Percentiles rank a stretch among this genome's conserved stretches.
These are phyloP conservation scores for Proteles cristata DNA, from an alignment of 2,113 vertebrate species.

Conservation along the genomic window DNA sequence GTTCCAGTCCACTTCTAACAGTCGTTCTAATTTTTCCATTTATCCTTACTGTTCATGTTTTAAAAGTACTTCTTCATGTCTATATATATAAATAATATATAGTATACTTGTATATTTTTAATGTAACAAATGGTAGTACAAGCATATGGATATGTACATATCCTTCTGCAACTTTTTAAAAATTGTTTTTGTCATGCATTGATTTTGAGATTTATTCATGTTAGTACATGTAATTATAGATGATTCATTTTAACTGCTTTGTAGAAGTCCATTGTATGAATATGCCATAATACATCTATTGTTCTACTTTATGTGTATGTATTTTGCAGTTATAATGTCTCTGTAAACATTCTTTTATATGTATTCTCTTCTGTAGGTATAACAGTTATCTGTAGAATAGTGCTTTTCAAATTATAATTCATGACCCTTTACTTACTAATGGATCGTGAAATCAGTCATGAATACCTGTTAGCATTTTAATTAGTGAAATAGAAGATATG, in stretches of 20 bases:
- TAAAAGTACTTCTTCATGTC: not conserved
- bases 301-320: not conserved
- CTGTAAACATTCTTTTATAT: not conserved
- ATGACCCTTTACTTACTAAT: not conserved
- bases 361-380: not conserved
- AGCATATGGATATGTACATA: not conserved
- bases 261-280: not conserved
- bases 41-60: not conserved
- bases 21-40: not conserved
- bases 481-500: not conserved
- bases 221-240: not conserved
- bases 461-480: conserved; percentile 1
- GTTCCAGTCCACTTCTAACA: not conserved
- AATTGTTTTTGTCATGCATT: not conserved
- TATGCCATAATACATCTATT: not conserved
- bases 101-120: conserved; percentile 6
- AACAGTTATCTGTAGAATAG: not conserved
- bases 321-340: not conserved
- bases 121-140: not conserved
- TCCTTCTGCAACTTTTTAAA: not conserved
- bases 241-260: conserved; percentile 8
- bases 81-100: not conserved
- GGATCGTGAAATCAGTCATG: not conserved
- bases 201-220: not conserved
- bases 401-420: not conserved